Evolutionary conservation across 2,797 vertebrate genomes (phyloP).

Genomic region (Lacerta viridis): DNA sequence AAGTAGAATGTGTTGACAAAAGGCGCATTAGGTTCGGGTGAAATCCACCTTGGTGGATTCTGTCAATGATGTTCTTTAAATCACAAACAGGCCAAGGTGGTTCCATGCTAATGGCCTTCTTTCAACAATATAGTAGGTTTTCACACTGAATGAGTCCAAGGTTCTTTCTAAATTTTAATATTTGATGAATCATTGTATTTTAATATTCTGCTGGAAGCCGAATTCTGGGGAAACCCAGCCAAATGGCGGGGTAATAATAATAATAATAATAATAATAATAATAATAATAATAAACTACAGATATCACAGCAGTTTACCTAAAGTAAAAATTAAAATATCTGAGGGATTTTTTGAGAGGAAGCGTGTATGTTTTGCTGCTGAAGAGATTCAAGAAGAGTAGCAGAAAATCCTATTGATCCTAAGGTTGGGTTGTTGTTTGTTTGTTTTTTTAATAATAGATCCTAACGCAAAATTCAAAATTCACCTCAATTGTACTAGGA

Average conservation of each 20-base stretch:
- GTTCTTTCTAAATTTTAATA: conserved; percentile 2
- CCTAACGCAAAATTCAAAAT: neutral
- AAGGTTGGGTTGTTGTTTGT: no score
- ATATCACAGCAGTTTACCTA: neutral
- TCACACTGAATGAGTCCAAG: conserved; percentile 5
- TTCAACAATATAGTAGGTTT: neutral
- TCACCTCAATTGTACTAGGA: neutral
- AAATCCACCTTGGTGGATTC: conserved; percentile 20
- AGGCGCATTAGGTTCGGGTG: conserved; percentile 58
- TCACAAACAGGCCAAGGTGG: conserved; percentile 12
- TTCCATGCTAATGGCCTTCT: conserved; percentile 12
- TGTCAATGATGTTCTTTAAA: conserved; percentile 8
- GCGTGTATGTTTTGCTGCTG: neutral
- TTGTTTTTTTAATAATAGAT: neutral
- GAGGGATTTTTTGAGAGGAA: neutral
- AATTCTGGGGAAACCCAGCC: no score
- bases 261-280: no score
- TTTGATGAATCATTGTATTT: neutral
- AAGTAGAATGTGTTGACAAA: conserved; percentile 62
- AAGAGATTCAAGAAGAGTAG: neutral
- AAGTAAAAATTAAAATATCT: neutral
- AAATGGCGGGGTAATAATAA: no score
- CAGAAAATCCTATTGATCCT: neutral
- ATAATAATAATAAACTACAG: no score
- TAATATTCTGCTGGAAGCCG: no score